Evolutionary conservation across 2,888 invertebrate species (phyloP), one percentile per base, ranked within the genome.

Genomic region (Idaea straminata): DNA sequence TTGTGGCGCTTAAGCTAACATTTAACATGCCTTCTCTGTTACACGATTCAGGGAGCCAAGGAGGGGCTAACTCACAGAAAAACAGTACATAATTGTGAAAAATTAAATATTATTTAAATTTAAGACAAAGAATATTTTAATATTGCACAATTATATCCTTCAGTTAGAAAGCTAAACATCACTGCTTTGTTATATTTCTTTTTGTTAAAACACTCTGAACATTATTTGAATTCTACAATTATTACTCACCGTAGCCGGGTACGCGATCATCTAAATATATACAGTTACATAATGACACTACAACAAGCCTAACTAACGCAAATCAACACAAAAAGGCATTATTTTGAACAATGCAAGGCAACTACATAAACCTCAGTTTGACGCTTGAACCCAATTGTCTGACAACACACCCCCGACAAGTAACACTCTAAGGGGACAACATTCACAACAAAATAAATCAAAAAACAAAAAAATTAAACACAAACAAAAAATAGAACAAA

Each of bases 301-400:
- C 91, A 86, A 84, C 87, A 92, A 92, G 92, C 92, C 92, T 91
- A 90, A 85, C 74, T 79, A 79, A 87, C 88, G 91, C 92, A 92
- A 91, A 86, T 83, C 81, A 91, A 91, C 83, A 89, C 87, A 91
- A 83, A 81, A 84, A 88, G 87, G 88, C 89, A 81, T 64, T 73
- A 80, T 71, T 78, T 84, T 80, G 81, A 84, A 83, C 88, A 88
- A 87, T 81, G 88, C 89, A 87, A 78, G 86, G 84, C 87, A 84
- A 87, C 88, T 87, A 88, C 87, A 74, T 75, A 73, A n/a, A 74
- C 72, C 80, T 79, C 87, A 88, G 87, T 84, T 75, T 88, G 88
- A 89, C 89, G 89, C 88, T 88, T 88, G 77, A 80, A 83, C 88
- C 87, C 85, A 83, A 84, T 84, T 86, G 82, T 83, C 83, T 81